phyloP scores from a whole-genome alignment of 2,113 vertebrate genomes.

The Protobothrops mucrosquamatus region DNA sequence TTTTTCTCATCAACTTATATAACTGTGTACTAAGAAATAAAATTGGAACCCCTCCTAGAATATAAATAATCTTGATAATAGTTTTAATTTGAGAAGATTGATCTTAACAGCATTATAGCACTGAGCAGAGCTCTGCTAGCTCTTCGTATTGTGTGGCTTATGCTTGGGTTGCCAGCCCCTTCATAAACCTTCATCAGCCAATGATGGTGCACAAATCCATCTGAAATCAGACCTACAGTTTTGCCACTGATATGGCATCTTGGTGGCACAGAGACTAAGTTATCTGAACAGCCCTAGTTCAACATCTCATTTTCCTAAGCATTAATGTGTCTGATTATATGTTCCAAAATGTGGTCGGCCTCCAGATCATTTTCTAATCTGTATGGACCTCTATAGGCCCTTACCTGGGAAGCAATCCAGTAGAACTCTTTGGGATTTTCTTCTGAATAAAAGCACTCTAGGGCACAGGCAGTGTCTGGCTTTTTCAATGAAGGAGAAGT shows the following conservation, averaged over 20 bases:
- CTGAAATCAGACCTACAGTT: neutral
- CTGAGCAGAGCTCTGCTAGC: neutral
- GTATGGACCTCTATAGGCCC: neutral
- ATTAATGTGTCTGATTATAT: neutral
- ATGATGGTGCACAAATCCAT: neutral
- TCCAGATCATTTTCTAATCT: neutral
- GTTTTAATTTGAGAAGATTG: neutral
- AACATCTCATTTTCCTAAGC: neutral
- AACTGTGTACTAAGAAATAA: neutral
- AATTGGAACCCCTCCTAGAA: neutral
- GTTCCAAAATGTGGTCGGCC: neutral
- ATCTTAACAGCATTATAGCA: neutral
- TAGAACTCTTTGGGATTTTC: neutral
- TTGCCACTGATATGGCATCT: neutral
- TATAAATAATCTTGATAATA: neutral
- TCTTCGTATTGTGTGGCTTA: neutral
- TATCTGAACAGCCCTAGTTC: neutral
- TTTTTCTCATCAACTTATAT: neutral
- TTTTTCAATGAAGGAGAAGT: conserved; percentile 11
- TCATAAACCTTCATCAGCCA: neutral
- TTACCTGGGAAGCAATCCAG: too few relatives aligned
- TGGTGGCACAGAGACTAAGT: neutral
- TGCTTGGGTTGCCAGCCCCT: neutral
- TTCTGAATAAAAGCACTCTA: neutral
- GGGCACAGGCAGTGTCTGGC: fast-evolving